Conservation (phyloP, 2,888 invertebrate genomes). For the Thereva nobilitata region DNA sequence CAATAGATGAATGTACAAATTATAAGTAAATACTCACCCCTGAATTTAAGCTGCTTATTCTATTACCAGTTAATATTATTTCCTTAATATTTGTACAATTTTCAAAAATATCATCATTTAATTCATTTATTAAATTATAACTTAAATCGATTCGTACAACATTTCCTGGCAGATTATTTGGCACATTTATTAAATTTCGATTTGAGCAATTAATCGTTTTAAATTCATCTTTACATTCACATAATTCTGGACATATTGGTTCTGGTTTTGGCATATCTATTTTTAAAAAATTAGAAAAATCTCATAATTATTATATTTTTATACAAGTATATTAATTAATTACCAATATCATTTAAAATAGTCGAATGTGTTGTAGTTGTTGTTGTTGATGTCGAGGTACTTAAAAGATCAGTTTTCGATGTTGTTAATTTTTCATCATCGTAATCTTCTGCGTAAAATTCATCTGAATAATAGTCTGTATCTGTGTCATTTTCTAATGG, state of each 20-base stretch:
- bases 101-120: conserved; percentile 50
- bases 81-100: conserved; percentile 51
- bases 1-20: not conserved
- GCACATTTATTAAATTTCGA: conserved; percentile 60
- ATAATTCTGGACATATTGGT: conserved; percentile 52
- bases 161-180: conserved; percentile 54
- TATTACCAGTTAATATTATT: conserved; percentile 52
- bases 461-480: conserved; percentile 38
- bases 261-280: conserved; percentile 50
- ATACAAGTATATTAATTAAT: not conserved
- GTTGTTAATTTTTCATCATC: conserved; percentile 48
- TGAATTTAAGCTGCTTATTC: conserved; percentile 49
- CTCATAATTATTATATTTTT: not conserved
- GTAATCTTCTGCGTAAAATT: conserved; percentile 47
- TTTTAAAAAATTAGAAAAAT: conserved; percentile 10
- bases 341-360: not conserved
- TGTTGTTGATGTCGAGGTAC: conserved; percentile 36
- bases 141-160: conserved; percentile 54
- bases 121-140: conserved; percentile 51
- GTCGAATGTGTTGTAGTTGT: conserved; percentile 46
- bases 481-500: conserved; percentile 10
- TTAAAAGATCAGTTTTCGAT: conserved; percentile 40
- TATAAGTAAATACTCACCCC: conserved; percentile 46
- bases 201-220: conserved; percentile 60
- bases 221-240: conserved; percentile 52